Conservation (phyloP, 2,888 invertebrate species). For the Drosophila differens region DNA sequence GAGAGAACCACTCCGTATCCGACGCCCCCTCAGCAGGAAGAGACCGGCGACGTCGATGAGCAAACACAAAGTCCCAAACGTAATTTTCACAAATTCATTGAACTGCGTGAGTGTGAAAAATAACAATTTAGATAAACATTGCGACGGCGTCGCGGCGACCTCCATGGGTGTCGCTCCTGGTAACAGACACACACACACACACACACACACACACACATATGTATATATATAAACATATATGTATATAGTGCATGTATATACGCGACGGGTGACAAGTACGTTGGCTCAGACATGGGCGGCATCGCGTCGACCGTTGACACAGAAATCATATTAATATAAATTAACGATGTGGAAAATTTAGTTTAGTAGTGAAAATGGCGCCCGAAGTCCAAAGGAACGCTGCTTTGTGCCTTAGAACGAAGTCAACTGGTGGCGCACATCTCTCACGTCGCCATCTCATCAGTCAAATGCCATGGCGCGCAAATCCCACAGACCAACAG, state of each 20-base stretch:
- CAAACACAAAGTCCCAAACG: constrained; percentile 84
- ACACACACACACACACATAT: constrained; percentile 22
- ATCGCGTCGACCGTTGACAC: constrained; percentile 76
- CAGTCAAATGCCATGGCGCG: constrained; percentile 72
- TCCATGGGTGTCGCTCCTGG: constrained; percentile 67
- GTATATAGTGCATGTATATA: constrained; percentile 14
- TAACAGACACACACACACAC: constrained; percentile 24
- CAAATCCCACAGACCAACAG: constrained; percentile 62
- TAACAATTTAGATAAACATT: constrained; percentile 86
- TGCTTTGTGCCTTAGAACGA: constrained; percentile 8
- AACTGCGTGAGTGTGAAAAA: constrained; percentile 86
- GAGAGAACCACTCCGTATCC: constrained; percentile 1
- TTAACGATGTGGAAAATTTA: constrained; percentile 86
- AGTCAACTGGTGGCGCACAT: constrained; percentile 60
- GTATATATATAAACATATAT: not conserved
- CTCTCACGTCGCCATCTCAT: constrained; percentile 76
- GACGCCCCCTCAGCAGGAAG: constrained; percentile 7
- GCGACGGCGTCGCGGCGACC: constrained; percentile 76
- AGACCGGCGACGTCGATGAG: constrained; percentile 48
- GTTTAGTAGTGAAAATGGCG: constrained; percentile 84
- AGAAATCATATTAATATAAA: constrained; percentile 85
- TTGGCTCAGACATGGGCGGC: constrained; percentile 57
- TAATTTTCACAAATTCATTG: constrained; percentile 85
- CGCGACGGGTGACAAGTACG: constrained; percentile 34
- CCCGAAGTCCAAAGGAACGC: constrained; percentile 37